Percentiles rank a stretch among this genome's conserved stretches.
These are phyloP conservation scores for Lerema accius DNA, from an alignment of 1,140 invertebrate species.

Conservation along the genomic window DNA sequence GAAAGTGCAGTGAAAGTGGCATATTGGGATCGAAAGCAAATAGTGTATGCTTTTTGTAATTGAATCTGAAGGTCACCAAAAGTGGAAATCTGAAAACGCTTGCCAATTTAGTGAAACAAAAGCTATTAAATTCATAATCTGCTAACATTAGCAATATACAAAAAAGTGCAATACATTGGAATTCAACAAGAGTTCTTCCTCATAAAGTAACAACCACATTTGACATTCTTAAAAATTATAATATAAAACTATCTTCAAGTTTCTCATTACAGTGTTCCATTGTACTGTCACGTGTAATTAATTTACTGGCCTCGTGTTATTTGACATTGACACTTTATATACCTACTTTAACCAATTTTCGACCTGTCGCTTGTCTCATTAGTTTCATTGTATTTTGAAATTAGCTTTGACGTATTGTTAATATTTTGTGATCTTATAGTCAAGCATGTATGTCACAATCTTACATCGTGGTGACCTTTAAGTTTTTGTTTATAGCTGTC, in stretches of 20 bases:
- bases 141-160: too few relatives aligned
- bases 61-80: not conserved
- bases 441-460: constrained; percentile 3
- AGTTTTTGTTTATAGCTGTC: constrained; percentile 4
- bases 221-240: not conserved
- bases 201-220: too few relatives aligned
- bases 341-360: constrained; percentile 15
- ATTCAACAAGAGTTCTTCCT: too few relatives aligned
- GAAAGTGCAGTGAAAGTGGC: constrained; percentile 50
- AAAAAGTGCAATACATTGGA: too few relatives aligned
- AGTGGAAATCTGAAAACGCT: too few relatives aligned
- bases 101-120: too few relatives aligned
- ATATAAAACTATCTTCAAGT: constrained; percentile 1
- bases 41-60: not conserved
- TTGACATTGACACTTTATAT: constrained; percentile 20
- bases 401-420: constrained; percentile 15
- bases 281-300: constrained; percentile 19
- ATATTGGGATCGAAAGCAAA: constrained; percentile 47
- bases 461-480: not conserved
- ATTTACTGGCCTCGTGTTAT: constrained; percentile 18
- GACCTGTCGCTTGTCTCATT: constrained; percentile 21
- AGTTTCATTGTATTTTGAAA: constrained; percentile 21
- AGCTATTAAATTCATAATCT: too few relatives aligned
- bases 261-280: constrained; percentile 16
- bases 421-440: constrained; percentile 6